phyloP scores from a whole-genome alignment of 1,140 invertebrate genomes.

The Heliothis subflexa region DNA sequence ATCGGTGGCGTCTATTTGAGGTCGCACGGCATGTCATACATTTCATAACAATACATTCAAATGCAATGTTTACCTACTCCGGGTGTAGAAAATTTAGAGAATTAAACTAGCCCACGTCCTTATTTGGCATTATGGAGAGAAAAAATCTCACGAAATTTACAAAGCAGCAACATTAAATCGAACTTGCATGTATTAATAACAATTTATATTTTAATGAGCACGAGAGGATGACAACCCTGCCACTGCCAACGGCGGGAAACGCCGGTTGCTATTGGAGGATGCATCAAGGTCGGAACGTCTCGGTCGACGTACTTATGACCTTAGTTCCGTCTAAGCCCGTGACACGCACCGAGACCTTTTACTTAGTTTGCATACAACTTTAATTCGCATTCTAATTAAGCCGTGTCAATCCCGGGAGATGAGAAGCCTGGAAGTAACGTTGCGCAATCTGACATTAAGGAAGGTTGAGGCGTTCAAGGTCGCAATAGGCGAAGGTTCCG shows the following conservation, averaged over 20 bases:
- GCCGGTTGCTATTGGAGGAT: slow-evolving; percentile 65
- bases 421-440: slow-evolving; percentile 58
- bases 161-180: background rate
- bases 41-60: background rate
- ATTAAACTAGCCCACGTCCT: too few species aligned
- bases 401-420: slow-evolving; percentile 63
- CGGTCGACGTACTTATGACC: slow-evolving; percentile 76
- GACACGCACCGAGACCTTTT: slow-evolving; percentile 26
- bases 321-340: slow-evolving; percentile 51
- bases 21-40: slow-evolving; percentile 25
- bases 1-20: slow-evolving; percentile 39
- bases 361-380: slow-evolving; percentile 41
- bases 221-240: slow-evolving; percentile 72
- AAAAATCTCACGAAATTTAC: too few species aligned
- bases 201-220: slow-evolving; percentile 64
- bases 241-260: slow-evolving; percentile 57
- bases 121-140: too few species aligned
- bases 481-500: slow-evolving; percentile 81
- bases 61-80: background rate
- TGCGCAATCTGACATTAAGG: slow-evolving; percentile 79
- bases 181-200: background rate
- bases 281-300: slow-evolving; percentile 76
- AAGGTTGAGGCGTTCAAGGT: slow-evolving; percentile 85
- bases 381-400: slow-evolving; percentile 66
- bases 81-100: too few species aligned